These are phyloP conservation scores for Dioctria linearis DNA, from an alignment of 2,888 invertebrate species.

Conservation along the genomic window DNA sequence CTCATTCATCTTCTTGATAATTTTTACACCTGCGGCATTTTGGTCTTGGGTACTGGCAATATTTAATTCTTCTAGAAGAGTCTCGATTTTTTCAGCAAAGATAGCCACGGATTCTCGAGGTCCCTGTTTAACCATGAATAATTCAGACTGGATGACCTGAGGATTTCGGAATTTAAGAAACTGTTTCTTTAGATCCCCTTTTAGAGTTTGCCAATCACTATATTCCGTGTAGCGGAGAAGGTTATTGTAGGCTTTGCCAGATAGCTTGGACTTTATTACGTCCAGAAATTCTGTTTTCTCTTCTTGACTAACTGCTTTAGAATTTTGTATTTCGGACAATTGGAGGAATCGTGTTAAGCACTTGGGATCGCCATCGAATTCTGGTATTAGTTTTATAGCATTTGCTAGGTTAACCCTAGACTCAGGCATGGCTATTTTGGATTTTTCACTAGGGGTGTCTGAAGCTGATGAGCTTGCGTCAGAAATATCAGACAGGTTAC, in stretches of 20 bases:
- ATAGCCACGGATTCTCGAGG: neutral
- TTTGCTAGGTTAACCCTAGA: neutral
- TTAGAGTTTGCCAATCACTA: neutral
- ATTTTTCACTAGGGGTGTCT: neutral
- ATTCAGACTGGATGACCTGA: neutral
- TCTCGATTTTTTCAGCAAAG: conserved; percentile 1
- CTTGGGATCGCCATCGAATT: neutral
- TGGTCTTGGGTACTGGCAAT: conserved; percentile 2
- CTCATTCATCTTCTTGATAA: neutral
- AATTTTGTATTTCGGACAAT: neutral
- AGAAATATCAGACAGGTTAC: neutral
- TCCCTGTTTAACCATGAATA: neutral
- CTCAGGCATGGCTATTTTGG: neutral
- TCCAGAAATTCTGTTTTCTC: neutral
- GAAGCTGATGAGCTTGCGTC: neutral
- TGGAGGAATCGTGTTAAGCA: neutral
- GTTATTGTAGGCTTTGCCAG: neutral
- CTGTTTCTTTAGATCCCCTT: conserved; percentile 14
- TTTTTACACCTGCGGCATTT: neutral
- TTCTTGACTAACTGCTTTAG: neutral
- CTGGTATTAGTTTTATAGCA: conserved; percentile 12
- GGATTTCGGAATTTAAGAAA: conserved; percentile 6
- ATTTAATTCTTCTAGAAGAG: conserved; percentile 13
- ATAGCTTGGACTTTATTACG: neutral
- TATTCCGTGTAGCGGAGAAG: neutral